Evolutionary conservation across 2,888 invertebrate genomes (phyloP), one percentile per base, ranked within the genome.

Genomic region (Stomorhina lunata): DNA sequence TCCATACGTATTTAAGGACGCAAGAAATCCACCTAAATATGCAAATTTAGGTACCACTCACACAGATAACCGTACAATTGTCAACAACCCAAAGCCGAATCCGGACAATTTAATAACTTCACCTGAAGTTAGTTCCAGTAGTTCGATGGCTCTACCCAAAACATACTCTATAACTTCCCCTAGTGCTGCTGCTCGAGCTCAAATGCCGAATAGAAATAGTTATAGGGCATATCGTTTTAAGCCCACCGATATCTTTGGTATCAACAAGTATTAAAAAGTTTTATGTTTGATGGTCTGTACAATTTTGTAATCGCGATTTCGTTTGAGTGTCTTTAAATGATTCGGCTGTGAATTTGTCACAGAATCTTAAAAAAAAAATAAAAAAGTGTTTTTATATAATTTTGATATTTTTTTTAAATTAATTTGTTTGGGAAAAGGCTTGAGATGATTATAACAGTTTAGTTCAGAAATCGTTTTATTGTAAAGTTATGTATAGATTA

Each of bases 171-270:
- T 32, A 6, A 66, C 20, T 7, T 69, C 72, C 0, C 72, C 79
- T 0, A 66, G 59, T 53, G 79, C 59, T 0, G 57, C 50, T 10
- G 50, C 43, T 0, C 29, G 57, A 25, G 48, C 79, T 7, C 72
- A 68, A 73, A 25, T 73, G 59, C 32, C 32, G 0, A 27, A 66
- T 4, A 57, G 7, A 2, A 37, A n/a, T 29, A 25, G n/a, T 12
- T 22, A 63, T 55, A 9, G 10, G 2, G 20, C 65, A 4, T 45
- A 53, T 59, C 75, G 75, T 22, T 65, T 63, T 5, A 45, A 78
- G 40, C 73, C 43, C 4, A 25, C 34, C 5, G 72, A 68, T 68
- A 68, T 73, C 32, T 81, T 73, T 61, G 53, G 68, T 12, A 68
- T 73, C 0, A 66, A 48, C 10, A 81, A 81, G 50, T 78, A 81